A percentile compares a stretch with the other conserved stretches of the same genome.
Conservation (phyloP, 2,888 invertebrate species). For the Meteorus colon region DNA sequence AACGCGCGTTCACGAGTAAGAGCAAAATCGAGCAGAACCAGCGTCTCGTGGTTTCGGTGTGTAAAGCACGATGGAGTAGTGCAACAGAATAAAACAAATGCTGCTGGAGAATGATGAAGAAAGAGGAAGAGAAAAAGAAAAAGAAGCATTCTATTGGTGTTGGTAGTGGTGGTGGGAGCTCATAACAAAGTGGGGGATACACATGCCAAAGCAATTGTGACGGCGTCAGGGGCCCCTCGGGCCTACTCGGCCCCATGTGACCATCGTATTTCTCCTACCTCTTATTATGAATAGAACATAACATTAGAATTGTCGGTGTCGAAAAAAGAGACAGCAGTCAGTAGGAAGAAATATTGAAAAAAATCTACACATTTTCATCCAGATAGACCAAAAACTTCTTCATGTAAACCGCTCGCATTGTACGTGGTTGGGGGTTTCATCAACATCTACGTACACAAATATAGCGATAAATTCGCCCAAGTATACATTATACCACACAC, state of each 20-base stretch:
- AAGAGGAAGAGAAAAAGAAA: neutral
- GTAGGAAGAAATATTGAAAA: neutral
- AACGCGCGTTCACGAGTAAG: neutral
- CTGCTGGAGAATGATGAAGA: neutral
- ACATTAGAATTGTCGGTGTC: neutral
- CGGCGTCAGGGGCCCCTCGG: neutral
- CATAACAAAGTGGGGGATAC: neutral
- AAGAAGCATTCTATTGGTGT: neutral
- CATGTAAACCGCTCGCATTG: neutral
- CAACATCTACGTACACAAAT: neutral
- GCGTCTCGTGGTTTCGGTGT: too few relatives aligned
- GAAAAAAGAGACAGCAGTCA: neutral
- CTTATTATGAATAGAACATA: neutral
- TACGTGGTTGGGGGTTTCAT: neutral
- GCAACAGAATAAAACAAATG: slow-evolving; percentile 2
- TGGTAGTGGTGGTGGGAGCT: neutral
- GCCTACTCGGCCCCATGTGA: slow-evolving; percentile 3
- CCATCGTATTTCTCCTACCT: neutral
- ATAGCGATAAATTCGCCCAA: neutral
- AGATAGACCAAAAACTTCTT: neutral
- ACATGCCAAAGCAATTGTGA: slow-evolving; percentile 9
- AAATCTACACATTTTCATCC: neutral
- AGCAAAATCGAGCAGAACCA: neutral
- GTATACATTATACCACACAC: neutral
- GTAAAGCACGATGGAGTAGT: neutral